These are phyloP conservation scores for Tetropium fuscum DNA, from an alignment of 2,888 invertebrate genomes.

Conservation along the genomic window DNA sequence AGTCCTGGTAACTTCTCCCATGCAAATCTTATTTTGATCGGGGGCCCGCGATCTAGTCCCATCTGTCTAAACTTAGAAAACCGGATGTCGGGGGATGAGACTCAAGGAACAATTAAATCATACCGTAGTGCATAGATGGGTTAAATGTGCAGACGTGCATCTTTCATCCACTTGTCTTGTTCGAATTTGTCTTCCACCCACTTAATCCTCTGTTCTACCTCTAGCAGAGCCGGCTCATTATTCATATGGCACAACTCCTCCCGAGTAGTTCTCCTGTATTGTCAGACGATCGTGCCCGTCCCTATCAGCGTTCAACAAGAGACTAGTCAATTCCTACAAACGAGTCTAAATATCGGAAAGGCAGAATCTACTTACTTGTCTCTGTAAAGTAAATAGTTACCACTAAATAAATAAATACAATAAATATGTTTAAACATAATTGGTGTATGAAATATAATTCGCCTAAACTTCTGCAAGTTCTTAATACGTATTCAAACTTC, in stretches of 20 bases:
- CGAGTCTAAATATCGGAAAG: no score
- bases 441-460: no score
- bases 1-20: no score
- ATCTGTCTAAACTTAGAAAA: slow-evolving; percentile 19
- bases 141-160: slow-evolving; percentile 56
- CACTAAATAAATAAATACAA: no score
- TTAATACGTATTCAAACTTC: no score
- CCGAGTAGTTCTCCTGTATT: slow-evolving; percentile 42
- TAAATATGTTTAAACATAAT: background rate
- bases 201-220: slow-evolving; percentile 57
- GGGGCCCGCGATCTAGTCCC: slow-evolving; percentile 1
- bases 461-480: no score
- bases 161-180: slow-evolving; percentile 59
- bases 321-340: slow-evolving; percentile 1
- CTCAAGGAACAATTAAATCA: slow-evolving; percentile 31
- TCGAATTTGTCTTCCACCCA: slow-evolving; percentile 61
- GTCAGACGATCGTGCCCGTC: slow-evolving; percentile 23
- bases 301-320: slow-evolving; percentile 8
- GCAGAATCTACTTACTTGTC: no score
- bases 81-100: slow-evolving; percentile 20
- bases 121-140: slow-evolving; percentile 41
- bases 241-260: slow-evolving; percentile 55
- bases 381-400: no score
- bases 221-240: slow-evolving; percentile 55
- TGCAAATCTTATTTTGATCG: background rate